Conservation (phyloP, 2,797 vertebrate genomes). For the Sarcophilus harrisii region DNA sequence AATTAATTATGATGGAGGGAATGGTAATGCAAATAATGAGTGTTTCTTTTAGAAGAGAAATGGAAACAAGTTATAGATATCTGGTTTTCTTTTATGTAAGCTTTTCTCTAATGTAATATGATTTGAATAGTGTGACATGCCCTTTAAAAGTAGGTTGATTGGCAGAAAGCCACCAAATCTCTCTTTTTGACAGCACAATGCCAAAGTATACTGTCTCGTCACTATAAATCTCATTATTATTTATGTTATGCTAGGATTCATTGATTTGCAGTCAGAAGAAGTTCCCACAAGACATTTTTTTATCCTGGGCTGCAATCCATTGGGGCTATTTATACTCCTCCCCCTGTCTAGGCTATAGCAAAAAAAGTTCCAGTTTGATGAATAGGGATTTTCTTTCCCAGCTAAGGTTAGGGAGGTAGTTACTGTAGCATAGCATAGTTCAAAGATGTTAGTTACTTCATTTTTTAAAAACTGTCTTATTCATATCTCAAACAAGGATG, state of each 20-base stretch:
- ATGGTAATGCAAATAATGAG: background rate
- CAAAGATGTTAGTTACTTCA: conserved; percentile 65
- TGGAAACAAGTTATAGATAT: conserved; percentile 55
- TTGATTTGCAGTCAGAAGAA: conserved; percentile 67
- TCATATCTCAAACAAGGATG: conserved; percentile 64
- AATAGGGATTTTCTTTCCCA: conserved; percentile 62
- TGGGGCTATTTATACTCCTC: conserved; percentile 33
- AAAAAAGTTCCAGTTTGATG: conserved; percentile 58
- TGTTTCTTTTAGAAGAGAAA: background rate
- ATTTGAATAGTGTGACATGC: conserved; percentile 63
- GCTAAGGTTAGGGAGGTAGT: conserved; percentile 32
- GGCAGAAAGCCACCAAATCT: conserved; percentile 69
- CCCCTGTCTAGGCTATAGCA: conserved; percentile 67
- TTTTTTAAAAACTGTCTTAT: conserved; percentile 77
- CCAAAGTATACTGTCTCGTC: conserved; percentile 67
- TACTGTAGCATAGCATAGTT: conserved; percentile 53
- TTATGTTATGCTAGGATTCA: conserved; percentile 54
- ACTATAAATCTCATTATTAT: conserved; percentile 73
- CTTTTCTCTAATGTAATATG: conserved; percentile 74
- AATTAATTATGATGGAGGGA: background rate
- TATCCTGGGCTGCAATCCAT: conserved; percentile 67
- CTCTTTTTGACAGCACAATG: conserved; percentile 68
- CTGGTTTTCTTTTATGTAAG: conserved; percentile 62
- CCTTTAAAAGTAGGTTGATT: conserved; percentile 75
- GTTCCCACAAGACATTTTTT: conserved; percentile 68